A percentile compares a stretch with the other conserved stretches of the same genome.
Evolutionary conservation across 2,888 invertebrate genomes (phyloP).

Genomic region (Platycheirus albimanus): DNA sequence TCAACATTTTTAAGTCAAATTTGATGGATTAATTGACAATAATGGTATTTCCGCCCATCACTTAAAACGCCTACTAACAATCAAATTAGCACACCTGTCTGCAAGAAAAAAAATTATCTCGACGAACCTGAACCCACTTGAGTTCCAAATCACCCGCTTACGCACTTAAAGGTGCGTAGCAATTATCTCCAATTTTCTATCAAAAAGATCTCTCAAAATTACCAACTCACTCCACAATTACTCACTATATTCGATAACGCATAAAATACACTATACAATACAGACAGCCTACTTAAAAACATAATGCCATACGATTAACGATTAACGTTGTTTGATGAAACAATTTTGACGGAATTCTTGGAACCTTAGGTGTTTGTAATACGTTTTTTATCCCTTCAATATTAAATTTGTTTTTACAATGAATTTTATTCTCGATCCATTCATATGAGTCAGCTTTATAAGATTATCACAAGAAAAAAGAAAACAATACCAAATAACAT

Average conservation of each 20-base stretch:
- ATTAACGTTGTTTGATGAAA: no score
- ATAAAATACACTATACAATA: no score
- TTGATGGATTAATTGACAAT: no score
- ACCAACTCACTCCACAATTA: neutral
- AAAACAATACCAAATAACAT: constrained; percentile 42
- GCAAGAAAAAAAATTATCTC: neutral
- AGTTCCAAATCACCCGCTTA: neutral
- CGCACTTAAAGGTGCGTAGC: constrained; percentile 18
- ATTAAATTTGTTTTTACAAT: no score
- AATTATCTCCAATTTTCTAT: constrained; percentile 16
- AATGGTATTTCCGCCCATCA: neutral
- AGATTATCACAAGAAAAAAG: constrained; percentile 6
- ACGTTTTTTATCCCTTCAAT: no score
- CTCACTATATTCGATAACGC: neutral
- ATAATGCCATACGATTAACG: no score
- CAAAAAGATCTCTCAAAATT: neutral
- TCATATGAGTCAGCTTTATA: no score
- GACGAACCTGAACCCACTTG: constrained; percentile 5
- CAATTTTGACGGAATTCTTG: neutral
- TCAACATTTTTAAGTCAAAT: no score
- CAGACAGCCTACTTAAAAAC: no score
- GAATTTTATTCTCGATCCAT: no score
- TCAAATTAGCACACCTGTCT: constrained; percentile 1
- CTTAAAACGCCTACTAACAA: neutral
- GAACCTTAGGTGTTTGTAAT: neutral